Evolutionary conservation across 1,140 invertebrate species (phyloP).

Genomic region (Hyles euphorbiae): DNA sequence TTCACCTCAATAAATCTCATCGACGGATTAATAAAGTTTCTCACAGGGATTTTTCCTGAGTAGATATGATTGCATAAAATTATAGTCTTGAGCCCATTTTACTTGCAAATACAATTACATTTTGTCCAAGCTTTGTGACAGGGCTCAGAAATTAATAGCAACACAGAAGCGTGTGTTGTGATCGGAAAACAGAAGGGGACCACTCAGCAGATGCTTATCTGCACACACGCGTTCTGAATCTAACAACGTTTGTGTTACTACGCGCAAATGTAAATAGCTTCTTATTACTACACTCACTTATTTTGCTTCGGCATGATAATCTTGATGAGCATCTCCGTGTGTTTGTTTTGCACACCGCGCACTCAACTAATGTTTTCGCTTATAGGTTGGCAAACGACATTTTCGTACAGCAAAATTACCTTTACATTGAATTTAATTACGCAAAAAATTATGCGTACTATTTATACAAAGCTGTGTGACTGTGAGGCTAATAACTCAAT

Average conservation of each 20-base stretch:
- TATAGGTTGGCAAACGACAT: no score
- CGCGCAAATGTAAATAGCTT: constrained; percentile 20
- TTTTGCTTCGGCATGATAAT: not conserved
- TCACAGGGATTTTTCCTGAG: constrained; percentile 23
- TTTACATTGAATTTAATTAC: no score
- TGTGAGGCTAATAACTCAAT: no score
- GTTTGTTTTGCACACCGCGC: no score
- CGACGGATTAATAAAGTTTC: constrained; percentile 4
- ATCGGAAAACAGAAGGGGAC: constrained; percentile 66
- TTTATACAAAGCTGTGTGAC: no score
- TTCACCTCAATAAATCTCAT: not conserved
- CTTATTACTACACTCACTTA: constrained; percentile 15
- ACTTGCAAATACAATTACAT: constrained; percentile 72
- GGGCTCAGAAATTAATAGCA: constrained; percentile 68
- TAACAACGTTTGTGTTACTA: constrained; percentile 27
- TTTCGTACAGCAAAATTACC: no score
- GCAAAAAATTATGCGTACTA: no score
- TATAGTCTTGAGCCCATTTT: constrained; percentile 39
- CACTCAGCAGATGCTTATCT: constrained; percentile 74
- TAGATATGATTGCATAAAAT: constrained; percentile 30
- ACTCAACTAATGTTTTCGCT: no score
- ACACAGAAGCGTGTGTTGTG: constrained; percentile 46
- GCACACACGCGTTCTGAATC: constrained; percentile 35
- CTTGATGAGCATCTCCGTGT: no score
- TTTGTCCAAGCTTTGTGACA: constrained; percentile 65